Evolutionary conservation across 2,888 invertebrate species (phyloP).

Genomic region (Cylindroiulus punctatus): DNA sequence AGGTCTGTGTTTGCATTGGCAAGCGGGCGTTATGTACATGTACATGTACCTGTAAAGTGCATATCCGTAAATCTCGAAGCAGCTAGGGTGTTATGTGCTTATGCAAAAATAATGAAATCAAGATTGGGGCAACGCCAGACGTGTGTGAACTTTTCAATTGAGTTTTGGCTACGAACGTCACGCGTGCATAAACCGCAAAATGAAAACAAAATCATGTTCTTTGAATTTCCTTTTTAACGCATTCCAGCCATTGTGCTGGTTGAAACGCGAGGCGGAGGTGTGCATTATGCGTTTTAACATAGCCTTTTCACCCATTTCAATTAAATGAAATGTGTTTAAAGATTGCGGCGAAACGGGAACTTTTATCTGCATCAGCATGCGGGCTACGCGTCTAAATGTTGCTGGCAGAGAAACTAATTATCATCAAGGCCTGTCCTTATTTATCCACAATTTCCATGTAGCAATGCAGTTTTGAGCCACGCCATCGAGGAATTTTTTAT

Average conservation of each 20-base stretch:
- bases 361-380: not conserved
- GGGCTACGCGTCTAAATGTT: not conserved
- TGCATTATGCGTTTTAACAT: not conserved
- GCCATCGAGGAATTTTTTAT: not conserved
- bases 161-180: not conserved
- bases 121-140: conserved; percentile 5
- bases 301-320: conserved; percentile 24
- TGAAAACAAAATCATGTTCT: not conserved
- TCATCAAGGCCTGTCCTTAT: conserved; percentile 29
- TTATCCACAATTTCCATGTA: conserved; percentile 9
- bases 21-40: not conserved
- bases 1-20: not conserved
- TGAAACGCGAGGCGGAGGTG: conserved; percentile 2
- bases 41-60: not conserved
- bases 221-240: not conserved
- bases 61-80: not conserved
- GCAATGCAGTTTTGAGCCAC: not conserved
- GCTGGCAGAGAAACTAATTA: conserved; percentile 13
- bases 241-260: not conserved
- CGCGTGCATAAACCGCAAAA: conserved; percentile 23
- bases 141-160: not conserved
- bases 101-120: conserved; percentile 10
- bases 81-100: not conserved
- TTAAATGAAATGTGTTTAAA: conserved; percentile 28
- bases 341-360: not conserved